Base-by-base conservation (phyloP, 1,140 invertebrate species). In the Potamilus streckersoni region DNA sequence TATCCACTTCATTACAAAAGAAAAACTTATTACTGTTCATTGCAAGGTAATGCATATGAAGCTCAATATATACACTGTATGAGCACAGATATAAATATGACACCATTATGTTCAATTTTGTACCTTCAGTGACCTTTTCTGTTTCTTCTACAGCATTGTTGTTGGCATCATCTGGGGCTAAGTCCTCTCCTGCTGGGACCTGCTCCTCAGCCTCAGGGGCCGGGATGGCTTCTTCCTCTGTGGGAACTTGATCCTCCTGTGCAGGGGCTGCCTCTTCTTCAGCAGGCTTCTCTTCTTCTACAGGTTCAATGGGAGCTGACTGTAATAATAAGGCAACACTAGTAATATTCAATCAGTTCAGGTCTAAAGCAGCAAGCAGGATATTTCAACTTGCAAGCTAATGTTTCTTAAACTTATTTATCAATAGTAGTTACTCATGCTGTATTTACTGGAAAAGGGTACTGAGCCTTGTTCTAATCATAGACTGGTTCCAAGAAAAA, bases 161-260 rank as follows among this genome's bases (percentile, higher is more conserved):
- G 19, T 20, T 67, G 19, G 55, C n/a, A 14, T 69, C 67, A 69
- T 23, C 57, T 56, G 31, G 49, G 19, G 67, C 59, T 15, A 27
- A 73, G 20, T 78, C 69, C 38, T 73, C 79, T 69, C 74, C 65
- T 69, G 76, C 67, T 61, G 80, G 68, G 19, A 68, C 78, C 49
- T 71, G 69, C 17, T 73, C 64, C 66, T 67, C 74, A 38, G 69
- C 73, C 31, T 67, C 71, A 49, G 74, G 67, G 15, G 73, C 63
- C 17, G 67, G 74, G 23, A 59, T 64, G 13, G 69, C n/a, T 23
- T 57, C 64, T 55, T 73, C 64, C 15, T 38, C 57, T 67, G 65
- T 67, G 27, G 56, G 38, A n/a, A 49, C 49, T 69, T 57, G 69
- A 23, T 20, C 69, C 59, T 70, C 57, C 17, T 70, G 57, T 17